Base-by-base conservation (phyloP, 2,113 vertebrate genomes). In the Austrofundulus limnaeus region DNA sequence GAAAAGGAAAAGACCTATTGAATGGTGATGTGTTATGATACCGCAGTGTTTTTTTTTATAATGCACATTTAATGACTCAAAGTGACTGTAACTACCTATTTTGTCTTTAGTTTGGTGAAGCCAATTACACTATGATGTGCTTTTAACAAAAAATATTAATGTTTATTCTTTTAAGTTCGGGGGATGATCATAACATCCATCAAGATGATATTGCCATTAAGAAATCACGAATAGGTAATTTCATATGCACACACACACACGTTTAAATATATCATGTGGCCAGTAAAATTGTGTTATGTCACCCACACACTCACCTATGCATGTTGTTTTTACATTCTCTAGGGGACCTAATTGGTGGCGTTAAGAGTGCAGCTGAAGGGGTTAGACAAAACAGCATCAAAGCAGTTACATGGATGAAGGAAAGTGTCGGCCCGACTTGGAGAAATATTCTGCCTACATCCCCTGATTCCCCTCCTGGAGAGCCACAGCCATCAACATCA, bases 141-240 rank as follows among this genome's bases (percentile, higher is more conserved):
- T 34, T 34, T 8, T 10, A 9, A 34, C 9, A 8, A 34, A 34
- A 34, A 34, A 9, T 24, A 49, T 16, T 16, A 28, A 2, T 52
- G 17, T 14, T 9, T 41, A 12, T 42, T 8, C 57, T 23, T 49
- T 63, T 3, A 72, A 94, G 92, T 88, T 75, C 91, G 76, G 87
- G 91, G 57, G 91, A 92, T 71, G 87, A 61, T 31, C 68, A 86
- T 42, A 70, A 69, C 3, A 45, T 66, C 39, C 59, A 86, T 2
- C 78, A 83, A 61, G 89, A 91, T 66, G 88, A 76, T 41, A 53
- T 80, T 42, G 59, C 54, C 10, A 63, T 83, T 34, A 94, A 94
- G 84, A 92, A 80, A 74, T 91, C 90, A 62, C 75, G 88, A 77
- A 92, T 92, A 86, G 92, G 92, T 94, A 87, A 77, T 8, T 61